Base-by-base conservation (phyloP, 2,797 vertebrate genomes). In the Podarcis siculus region DNA sequence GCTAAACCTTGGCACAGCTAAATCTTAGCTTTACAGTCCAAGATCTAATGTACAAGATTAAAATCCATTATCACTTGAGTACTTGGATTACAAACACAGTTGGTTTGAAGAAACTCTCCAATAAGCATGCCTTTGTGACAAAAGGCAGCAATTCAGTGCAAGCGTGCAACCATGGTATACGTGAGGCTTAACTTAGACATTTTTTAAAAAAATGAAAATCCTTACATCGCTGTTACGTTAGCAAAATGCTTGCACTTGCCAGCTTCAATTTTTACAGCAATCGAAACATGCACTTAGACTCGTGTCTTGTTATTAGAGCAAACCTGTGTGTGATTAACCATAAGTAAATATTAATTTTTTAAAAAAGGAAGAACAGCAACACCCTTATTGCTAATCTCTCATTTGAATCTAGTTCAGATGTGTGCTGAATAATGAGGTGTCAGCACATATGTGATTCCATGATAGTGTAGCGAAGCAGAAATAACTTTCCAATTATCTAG, bases 331-430 rank as follows among this genome's bases (percentile, higher is more conserved):
- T 30, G 86, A 86, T 91, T 87, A 90, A 80, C 42, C 79, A 37
- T 86, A 87, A 75, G 55, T 77, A 92, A 92, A 92, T 78, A 83
- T 10, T 42, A n/a, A 30, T 92, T 79, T 61, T 92, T 86, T 49
- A 72, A 55, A 55, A 55, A 55, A 55, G 49, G 15, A 55, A 55
- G 49, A 55, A 55, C 49, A 87, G 89, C 82, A 13, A 75, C 30
- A 77, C 32, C 10, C 23, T 58, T 75, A 61, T 30, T 78, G 55
- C 8, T 71, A 83, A 69, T 88, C 89, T 92, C 90, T 79, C 89
- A 87, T 71, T 49, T 87, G 82, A 8, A 0, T 88, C 69, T 86
- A 72, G 30, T 89, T 87, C 77, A 86, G 13, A 12, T 82, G 25
- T 49, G 37, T 80, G 69, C 55, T 82, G 90, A 79, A 87, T 89